Evolutionary conservation across 35 echinoderm and acorn worm genomes (phyloP), one percentile per base, ranked within the genome.

Genomic region (Acanthaster planci): DNA sequence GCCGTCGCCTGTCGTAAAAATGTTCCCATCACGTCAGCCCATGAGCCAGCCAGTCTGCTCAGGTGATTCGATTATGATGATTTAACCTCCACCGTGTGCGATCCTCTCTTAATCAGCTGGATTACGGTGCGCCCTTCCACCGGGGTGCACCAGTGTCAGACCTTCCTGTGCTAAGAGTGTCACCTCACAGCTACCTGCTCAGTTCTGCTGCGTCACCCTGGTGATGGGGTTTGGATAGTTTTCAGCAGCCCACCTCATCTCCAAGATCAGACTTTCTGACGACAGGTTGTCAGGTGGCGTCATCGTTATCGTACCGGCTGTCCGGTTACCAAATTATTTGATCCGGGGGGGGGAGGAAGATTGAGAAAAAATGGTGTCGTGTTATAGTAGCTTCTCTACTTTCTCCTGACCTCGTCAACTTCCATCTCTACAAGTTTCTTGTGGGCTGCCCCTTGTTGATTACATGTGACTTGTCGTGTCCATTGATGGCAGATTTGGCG

Each of bases 11-110:
- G 64, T 72, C 64, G 30, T 26, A 72, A 47, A 47, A 47, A 47
- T 6, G 42, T 47, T 26, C 14, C 64, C 34, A 14, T 72, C 64
- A 14, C 30, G 64, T 72, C 22, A 26, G 2, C 64, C n/a, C 21
- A 26, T 26, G 64, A 72, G 64, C 23, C 64, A 72, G 64, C 30
- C 64, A 16, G 64, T 72, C 64, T 72, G 34, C 23, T 23, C 64
- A 72, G 64, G 64, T 72, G 64, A 72, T 72, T 72, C 64, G 15
- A 72, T 72, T 72, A 72, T 14, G 64, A 72, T 72, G 64, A 36
- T 31, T 59, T 34, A 6, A 26, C 23, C 26, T 29, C 64, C 19
- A 30, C 26, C 30, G 18, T 72, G 64, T 14, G 19, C 64, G 21
- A 19, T 26, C 64, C 64, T 29, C 42, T 12, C 42, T 4, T 47